Evolutionary conservation across 2,797 vertebrate genomes (phyloP).

Genomic region (Myiotriccus ornatus): DNA sequence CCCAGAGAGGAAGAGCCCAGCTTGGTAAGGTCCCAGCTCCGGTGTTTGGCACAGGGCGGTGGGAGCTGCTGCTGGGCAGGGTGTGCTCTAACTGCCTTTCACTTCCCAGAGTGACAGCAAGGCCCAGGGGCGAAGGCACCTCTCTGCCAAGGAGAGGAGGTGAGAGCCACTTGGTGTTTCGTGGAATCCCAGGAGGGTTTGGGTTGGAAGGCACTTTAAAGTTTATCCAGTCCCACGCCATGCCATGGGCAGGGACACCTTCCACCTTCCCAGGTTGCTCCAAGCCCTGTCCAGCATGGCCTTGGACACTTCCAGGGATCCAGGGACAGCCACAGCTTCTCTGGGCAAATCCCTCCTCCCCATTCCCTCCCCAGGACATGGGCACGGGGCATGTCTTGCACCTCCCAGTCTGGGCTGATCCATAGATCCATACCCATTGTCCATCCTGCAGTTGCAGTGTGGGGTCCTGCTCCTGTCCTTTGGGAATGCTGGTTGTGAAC

Average conservation of each 20-base stretch:
- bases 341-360: not conserved
- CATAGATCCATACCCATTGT: fast-evolving
- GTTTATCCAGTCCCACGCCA: fast-evolving
- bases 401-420: not conserved
- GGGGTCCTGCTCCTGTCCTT: not conserved
- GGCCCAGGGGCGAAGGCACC: constrained; percentile 83
- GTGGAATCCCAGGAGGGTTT: not conserved
- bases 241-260: not conserved
- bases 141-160: constrained; percentile 94
- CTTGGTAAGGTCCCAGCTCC: constrained; percentile 73
- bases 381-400: not conserved
- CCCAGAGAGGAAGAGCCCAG: constrained; percentile 75
- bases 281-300: not conserved
- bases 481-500: not conserved
- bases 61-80: not conserved
- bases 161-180: constrained; percentile 54
- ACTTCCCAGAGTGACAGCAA: constrained; percentile 79
- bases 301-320: not conserved
- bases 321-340: not conserved
- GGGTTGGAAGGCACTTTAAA: not conserved
- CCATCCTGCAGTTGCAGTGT: not conserved
- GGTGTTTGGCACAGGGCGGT: not conserved
- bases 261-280: fast-evolving
- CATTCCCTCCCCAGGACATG: not conserved
- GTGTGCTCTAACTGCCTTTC: not conserved